phyloP scores from a whole-genome alignment of 2,797 vertebrate genomes.

The Ptychadena robeensis region DNA sequence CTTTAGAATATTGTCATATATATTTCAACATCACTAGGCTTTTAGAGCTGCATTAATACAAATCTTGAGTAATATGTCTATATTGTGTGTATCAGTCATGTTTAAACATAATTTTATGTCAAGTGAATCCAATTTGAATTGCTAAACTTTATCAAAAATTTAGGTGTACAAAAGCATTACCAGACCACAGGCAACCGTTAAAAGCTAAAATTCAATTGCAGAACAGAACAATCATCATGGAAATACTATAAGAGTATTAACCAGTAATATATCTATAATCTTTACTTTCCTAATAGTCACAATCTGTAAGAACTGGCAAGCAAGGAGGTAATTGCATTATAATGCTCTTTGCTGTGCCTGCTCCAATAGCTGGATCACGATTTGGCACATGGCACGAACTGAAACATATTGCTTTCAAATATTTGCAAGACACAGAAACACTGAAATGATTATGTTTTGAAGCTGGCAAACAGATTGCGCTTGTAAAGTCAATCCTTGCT shows the following conservation, averaged over 20 bases:
- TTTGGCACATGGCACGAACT: constrained; percentile 29
- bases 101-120: constrained; percentile 6
- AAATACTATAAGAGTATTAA: constrained; percentile 33
- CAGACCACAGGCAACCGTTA: neutral
- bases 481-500: constrained; percentile 30
- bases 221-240: constrained; percentile 11
- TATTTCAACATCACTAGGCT: constrained; percentile 5
- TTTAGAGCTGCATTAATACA: constrained; percentile 29
- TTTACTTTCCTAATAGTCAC: constrained; percentile 29
- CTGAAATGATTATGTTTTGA: constrained; percentile 39
- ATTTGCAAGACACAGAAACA: constrained; percentile 23
- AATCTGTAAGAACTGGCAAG: constrained; percentile 43
- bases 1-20: constrained; percentile 6
- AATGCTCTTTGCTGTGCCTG: constrained; percentile 24
- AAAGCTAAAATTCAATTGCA: constrained; percentile 34
- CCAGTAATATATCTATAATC: constrained; percentile 39
- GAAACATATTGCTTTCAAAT: constrained; percentile 43
- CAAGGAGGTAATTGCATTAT: constrained; percentile 45
- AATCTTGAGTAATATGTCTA: constrained; percentile 30
- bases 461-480: constrained; percentile 35
- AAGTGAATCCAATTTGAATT: constrained; percentile 30
- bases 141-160: constrained; percentile 27
- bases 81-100: constrained; percentile 30
- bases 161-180: neutral
- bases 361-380: constrained; percentile 40